phyloP scores from a whole-genome alignment of 2,113 vertebrate genomes.

The Tricholaema leucomelas region DNA sequence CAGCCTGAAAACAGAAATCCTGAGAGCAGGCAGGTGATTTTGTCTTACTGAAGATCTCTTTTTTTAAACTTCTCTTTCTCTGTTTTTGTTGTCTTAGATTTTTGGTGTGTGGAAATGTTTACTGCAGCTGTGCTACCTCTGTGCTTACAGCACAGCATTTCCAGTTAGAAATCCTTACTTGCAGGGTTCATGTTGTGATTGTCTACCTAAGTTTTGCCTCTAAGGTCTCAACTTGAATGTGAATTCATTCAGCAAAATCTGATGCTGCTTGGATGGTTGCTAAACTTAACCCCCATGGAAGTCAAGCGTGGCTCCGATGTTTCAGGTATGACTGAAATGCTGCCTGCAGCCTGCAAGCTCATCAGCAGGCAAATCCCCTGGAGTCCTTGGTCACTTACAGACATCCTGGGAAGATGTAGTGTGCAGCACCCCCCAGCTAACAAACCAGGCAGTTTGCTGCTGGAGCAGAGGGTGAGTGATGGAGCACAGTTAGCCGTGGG shows the following conservation, averaged over 20 bases:
- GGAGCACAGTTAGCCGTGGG: background rate
- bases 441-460: fast-evolving
- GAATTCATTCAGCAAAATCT: conserved; percentile 11
- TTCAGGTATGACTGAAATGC: fast-evolving
- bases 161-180: background rate
- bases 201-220: background rate
- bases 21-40: conserved; percentile 4
- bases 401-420: background rate
- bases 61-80: background rate
- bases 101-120: background rate
- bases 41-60: background rate
- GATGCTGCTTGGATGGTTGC: background rate
- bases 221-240: background rate
- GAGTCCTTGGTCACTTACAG: background rate
- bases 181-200: background rate
- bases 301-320: background rate
- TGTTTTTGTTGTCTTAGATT: background rate
- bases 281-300: background rate
- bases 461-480: background rate
- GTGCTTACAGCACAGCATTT: background rate
- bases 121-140: background rate
- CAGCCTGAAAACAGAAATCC: background rate
- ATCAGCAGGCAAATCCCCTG: background rate
- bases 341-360: background rate
- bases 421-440: background rate